A percentile compares a stretch with the other conserved stretches of the same genome.
Evolutionary conservation across 2,888 invertebrate genomes (phyloP).

Genomic region (Hartigia nigra): DNA sequence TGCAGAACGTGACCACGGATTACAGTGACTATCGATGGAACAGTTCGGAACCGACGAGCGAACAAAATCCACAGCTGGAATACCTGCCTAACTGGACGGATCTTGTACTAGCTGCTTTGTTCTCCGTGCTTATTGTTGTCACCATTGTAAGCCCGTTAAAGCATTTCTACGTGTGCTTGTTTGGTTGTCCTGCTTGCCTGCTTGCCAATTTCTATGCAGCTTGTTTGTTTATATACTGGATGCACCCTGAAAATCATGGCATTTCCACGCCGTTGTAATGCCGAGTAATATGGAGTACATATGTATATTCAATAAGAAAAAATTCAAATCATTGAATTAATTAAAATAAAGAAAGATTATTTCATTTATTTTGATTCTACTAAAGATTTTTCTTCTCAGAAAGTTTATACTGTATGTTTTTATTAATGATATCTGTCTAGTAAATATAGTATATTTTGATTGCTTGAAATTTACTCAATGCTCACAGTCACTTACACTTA

Average conservation of each 20-base stretch:
- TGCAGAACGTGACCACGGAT: slow-evolving; percentile 32
- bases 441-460: not conserved
- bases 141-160: slow-evolving; percentile 57
- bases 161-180: not conserved
- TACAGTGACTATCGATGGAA: slow-evolving; percentile 17
- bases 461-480: not conserved
- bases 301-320: not conserved
- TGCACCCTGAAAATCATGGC: not conserved
- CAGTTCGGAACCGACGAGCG: slow-evolving; percentile 14
- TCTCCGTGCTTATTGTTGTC: slow-evolving; percentile 61
- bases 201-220: not conserved
- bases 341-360: too few species aligned
- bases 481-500: not conserved
- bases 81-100: slow-evolving; percentile 57
- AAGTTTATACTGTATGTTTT: not conserved
- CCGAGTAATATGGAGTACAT: too few species aligned
- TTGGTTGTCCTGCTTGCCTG: not conserved
- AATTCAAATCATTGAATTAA: too few species aligned
- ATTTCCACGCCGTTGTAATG: not conserved
- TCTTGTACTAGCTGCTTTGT: slow-evolving; percentile 55
- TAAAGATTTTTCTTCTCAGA: not conserved
- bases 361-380: too few species aligned
- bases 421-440: not conserved
- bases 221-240: not conserved
- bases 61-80: slow-evolving; percentile 22